Percentiles rank a stretch among this genome's conserved stretches.
These are phyloP conservation scores for Lasioglossum baleicum DNA, from an alignment of 1,140 invertebrate genomes.

Conservation along the genomic window DNA sequence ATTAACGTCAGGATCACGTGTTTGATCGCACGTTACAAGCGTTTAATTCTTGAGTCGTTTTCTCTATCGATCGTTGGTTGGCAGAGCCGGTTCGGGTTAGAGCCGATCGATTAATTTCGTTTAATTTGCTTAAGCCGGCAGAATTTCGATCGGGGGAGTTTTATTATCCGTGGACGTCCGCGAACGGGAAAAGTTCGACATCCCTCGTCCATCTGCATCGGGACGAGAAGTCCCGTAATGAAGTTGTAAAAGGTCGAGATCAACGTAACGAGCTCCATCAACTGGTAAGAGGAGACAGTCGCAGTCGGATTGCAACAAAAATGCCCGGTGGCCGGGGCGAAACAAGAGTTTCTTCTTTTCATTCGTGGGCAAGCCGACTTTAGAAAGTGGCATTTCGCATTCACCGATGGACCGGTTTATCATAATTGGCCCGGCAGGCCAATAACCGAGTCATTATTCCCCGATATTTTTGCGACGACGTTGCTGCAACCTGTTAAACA, in stretches of 20 bases:
- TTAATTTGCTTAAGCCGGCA: not conserved
- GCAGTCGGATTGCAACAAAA: conserved; percentile 9
- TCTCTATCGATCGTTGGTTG: not conserved
- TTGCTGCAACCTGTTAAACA: conserved; percentile 34
- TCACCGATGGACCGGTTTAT: conserved; percentile 58
- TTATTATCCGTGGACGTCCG: not conserved
- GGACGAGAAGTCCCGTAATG: not conserved
- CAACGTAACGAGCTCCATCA: conserved; percentile 17
- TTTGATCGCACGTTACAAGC: too few species aligned
- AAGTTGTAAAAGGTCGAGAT: conserved; percentile 19
- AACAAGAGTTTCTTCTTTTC: conserved; percentile 36
- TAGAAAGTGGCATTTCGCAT: conserved; percentile 52
- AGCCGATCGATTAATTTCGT: not conserved
- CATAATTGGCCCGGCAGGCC: conserved; percentile 34
- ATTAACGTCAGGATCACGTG: too few species aligned
- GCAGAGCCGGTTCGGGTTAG: not conserved
- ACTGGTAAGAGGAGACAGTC: not conserved
- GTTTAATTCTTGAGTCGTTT: too few species aligned
- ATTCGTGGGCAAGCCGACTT: conserved; percentile 24
- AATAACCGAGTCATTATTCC: conserved; percentile 48
- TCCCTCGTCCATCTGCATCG: not conserved
- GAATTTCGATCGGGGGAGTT: not conserved
- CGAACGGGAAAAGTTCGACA: not conserved
- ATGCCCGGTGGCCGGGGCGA: not conserved
- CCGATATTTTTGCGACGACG: conserved; percentile 34